Percentiles rank a stretch among this genome's conserved stretches.
Conservation (phyloP, 1,140 invertebrate species). For the Magallana gigas region DNA sequence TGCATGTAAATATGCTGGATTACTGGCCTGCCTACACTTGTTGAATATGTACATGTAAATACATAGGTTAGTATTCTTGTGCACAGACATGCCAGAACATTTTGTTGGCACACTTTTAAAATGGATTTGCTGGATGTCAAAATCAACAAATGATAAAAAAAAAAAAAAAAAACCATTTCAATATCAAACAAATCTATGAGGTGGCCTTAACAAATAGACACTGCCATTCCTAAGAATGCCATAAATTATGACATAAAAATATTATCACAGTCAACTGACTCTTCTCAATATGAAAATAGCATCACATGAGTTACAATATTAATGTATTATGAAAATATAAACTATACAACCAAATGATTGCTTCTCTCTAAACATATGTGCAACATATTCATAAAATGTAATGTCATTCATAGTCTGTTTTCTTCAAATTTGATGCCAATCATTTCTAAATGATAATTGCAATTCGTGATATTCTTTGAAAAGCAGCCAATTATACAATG, state of each 20-base stretch:
- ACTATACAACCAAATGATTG: no score
- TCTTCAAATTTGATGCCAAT: not conserved
- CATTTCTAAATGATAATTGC: not conserved
- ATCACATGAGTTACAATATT: no score
- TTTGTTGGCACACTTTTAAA: not conserved
- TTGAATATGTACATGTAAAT: not conserved
- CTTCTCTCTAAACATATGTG: no score
- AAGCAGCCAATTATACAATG: not conserved
- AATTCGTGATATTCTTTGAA: not conserved
- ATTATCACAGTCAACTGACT: not conserved
- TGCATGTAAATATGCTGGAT: no score
- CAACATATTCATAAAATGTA: no score
- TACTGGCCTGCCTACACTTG: not conserved
- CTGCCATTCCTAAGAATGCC: no score
- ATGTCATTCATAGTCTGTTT: no score
- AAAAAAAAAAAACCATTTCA: not conserved
- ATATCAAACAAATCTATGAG: not conserved
- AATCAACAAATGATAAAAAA: not conserved
- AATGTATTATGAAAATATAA: no score
- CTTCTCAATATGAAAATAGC: not conserved
- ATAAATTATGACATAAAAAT: slow-evolving; percentile 11
- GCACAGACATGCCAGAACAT: not conserved
- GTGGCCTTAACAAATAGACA: not conserved
- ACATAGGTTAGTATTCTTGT: not conserved
- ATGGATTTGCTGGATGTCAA: slow-evolving; percentile 24